Evolutionary conservation across 2,113 vertebrate genomes (phyloP).

Genomic region (Tichodroma muraria): DNA sequence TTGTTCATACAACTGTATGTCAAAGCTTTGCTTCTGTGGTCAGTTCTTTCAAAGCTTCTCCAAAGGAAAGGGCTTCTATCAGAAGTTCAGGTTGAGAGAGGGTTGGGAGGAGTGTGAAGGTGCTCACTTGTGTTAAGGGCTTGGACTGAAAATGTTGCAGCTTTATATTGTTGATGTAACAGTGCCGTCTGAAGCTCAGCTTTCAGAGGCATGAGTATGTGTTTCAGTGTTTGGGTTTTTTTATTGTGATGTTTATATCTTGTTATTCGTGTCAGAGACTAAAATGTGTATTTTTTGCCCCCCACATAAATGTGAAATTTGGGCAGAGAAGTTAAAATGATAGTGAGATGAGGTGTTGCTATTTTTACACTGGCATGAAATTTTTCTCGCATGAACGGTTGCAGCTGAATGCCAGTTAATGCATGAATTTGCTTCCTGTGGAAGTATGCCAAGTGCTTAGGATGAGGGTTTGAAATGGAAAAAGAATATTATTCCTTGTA

Average conservation of each 20-base stretch:
- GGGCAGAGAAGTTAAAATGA: background rate
- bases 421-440: background rate
- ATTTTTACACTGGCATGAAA: background rate
- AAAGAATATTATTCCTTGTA: background rate
- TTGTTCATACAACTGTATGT: fast-evolving
- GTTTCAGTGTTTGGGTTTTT: background rate
- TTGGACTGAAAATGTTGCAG: background rate
- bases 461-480: background rate
- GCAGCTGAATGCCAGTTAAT: background rate
- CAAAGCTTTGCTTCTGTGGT: background rate
- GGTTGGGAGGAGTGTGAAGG: background rate
- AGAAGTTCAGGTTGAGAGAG: fast-evolving
- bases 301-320: background rate
- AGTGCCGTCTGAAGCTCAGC: background rate
- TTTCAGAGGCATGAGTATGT: background rate
- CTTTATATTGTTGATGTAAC: background rate
- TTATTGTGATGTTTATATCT: background rate
- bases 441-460: background rate
- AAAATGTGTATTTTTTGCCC: background rate
- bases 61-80: fast-evolving
- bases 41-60: background rate
- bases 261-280: background rate
- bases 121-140: fast-evolving
- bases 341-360: background rate
- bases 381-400: background rate